Conservation (phyloP, 2,113 vertebrate genomes). For the Caranx melampygus region DNA sequence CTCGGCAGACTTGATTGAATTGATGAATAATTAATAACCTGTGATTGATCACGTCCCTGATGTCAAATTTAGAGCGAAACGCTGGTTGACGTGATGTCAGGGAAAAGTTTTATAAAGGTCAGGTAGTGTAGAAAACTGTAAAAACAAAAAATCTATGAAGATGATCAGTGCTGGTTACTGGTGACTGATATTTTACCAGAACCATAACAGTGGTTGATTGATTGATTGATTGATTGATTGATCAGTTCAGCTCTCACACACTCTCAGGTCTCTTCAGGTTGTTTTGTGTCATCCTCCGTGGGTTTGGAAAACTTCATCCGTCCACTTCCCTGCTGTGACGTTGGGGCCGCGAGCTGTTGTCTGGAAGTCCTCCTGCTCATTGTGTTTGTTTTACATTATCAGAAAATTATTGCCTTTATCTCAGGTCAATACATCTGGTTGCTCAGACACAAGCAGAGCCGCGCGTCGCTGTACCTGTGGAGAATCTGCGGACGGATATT, state of each 20-base stretch:
- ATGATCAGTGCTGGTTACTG: neutral
- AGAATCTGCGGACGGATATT: too few species aligned
- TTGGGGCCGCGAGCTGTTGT: too few species aligned
- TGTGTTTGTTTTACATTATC: neutral
- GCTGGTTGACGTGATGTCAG: neutral
- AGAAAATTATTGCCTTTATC: conserved; percentile 1
- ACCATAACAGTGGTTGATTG: neutral
- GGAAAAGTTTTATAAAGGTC: neutral
- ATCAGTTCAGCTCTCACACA: neutral
- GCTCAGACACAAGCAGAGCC: too few species aligned
- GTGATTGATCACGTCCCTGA: neutral
- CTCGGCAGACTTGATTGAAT: too few species aligned
- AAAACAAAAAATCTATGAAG: neutral
- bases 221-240: neutral
- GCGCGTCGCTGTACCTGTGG: too few species aligned
- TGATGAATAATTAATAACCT: neutral
- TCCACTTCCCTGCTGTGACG: neutral
- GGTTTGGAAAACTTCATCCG: neutral
- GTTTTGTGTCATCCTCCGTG: neutral
- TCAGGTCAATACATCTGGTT: neutral
- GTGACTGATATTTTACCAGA: too few species aligned
- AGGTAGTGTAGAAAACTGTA: neutral
- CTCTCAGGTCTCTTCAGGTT: neutral
- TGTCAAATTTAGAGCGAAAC: neutral
- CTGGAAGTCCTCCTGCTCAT: neutral